phyloP scores from a whole-genome alignment of 2,113 vertebrate species.

The Amblyornis subalaris region DNA sequence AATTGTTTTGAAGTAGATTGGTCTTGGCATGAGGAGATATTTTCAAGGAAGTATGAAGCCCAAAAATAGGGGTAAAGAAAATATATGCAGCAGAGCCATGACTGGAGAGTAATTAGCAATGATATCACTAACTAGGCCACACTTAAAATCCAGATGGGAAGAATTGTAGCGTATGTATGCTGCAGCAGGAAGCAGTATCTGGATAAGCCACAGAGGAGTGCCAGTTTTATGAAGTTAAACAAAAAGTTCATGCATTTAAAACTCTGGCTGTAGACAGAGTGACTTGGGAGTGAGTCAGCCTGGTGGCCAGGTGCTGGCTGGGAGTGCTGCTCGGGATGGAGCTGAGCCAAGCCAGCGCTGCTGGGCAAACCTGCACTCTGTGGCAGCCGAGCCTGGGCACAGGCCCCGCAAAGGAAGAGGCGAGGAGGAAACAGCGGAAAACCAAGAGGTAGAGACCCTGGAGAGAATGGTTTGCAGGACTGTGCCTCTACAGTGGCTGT shows the following conservation, averaged over 20 bases:
- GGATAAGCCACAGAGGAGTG: background rate
- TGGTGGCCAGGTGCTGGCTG: background rate
- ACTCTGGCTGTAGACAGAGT: background rate
- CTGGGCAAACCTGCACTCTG: rapidly evolving
- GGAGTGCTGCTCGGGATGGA: rapidly evolving
- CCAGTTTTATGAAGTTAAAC: background rate
- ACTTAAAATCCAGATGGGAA: background rate
- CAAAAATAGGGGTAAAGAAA: background rate
- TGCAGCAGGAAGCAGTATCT: background rate
- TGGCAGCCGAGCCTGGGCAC: background rate
- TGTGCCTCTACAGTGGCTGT: rapidly evolving
- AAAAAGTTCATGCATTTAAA: background rate
- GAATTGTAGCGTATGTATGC: background rate
- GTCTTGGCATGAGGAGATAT: background rate
- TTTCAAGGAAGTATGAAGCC: background rate
- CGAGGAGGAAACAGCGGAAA: background rate
- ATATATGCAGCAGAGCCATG: background rate
- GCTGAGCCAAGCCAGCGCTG: background rate
- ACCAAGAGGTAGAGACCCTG: rapidly evolving
- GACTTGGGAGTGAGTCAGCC: background rate
- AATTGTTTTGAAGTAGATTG: background rate
- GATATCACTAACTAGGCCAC: background rate
- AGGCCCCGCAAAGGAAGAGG: rapidly evolving
- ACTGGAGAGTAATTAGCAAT: background rate
- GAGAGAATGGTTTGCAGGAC: background rate